Conservation (phyloP, 1,140 invertebrate species). For the Anastrepha ludens region DNA sequence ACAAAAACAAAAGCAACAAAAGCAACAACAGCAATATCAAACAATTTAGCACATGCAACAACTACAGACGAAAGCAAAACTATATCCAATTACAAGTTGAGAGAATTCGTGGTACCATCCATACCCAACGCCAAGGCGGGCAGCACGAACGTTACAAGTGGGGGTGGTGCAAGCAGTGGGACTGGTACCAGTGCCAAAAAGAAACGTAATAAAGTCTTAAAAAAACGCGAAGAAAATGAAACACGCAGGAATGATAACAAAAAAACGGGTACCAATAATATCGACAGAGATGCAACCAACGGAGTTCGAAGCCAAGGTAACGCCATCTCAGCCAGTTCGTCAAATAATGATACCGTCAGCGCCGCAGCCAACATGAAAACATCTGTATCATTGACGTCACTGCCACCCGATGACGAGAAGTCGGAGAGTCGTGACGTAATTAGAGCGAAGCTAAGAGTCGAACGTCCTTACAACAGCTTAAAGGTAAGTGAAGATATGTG, state of each 20-base stretch:
- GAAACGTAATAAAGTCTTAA: slow-evolving; percentile 51
- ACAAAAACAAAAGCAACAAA: slow-evolving; percentile 25
- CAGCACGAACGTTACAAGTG: not conserved
- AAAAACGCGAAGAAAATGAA: slow-evolving; percentile 26
- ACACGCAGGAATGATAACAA: slow-evolving; percentile 54
- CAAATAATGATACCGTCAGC: slow-evolving; percentile 18
- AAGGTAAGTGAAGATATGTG: slow-evolving; percentile 76
- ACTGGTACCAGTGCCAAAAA: slow-evolving; percentile 24
- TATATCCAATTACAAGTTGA: not conserved
- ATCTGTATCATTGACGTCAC: slow-evolving; percentile 72
- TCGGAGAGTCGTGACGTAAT: slow-evolving; percentile 69
- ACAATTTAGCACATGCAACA: not conserved
- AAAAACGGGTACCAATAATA: slow-evolving; percentile 50
- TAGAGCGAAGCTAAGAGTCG: slow-evolving; percentile 69
- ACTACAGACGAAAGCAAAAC: not conserved
- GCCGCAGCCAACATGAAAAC: slow-evolving; percentile 64
- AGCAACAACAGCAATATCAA: slow-evolving; percentile 15
- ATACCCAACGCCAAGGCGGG: slow-evolving; percentile 1
- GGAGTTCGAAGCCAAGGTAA: slow-evolving; percentile 48
- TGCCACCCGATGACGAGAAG: slow-evolving; percentile 68
- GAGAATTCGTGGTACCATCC: not conserved
- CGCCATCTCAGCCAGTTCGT: slow-evolving; percentile 51
- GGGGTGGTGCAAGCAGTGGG: not conserved
- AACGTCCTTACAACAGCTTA: slow-evolving; percentile 81
- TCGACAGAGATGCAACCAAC: not conserved